Evolutionary conservation across 2,888 invertebrate species (phyloP).

Genomic region (Ormyrus thymus): DNA sequence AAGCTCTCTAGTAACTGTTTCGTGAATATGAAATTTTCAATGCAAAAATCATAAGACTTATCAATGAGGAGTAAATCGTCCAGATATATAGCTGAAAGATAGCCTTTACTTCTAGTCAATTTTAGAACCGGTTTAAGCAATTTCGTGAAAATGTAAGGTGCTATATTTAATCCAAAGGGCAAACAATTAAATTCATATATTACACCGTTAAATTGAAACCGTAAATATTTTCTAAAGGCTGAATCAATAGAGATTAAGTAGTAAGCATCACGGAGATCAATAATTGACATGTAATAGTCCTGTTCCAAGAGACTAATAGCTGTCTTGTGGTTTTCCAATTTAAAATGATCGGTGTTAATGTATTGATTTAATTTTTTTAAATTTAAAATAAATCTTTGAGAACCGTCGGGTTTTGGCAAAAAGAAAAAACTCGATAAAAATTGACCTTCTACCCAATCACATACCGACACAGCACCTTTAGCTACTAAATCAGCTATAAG

Average conservation of each 20-base stretch:
- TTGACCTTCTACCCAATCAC: slow-evolving; percentile 28
- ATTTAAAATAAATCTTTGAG: slow-evolving; percentile 60
- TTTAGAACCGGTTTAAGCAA: slow-evolving; percentile 59
- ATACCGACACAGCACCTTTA: background rate
- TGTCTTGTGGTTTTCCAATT: slow-evolving; percentile 61
- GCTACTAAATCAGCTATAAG: background rate
- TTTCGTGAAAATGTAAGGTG: slow-evolving; percentile 60
- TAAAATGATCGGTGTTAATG: slow-evolving; percentile 59
- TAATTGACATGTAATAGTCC: slow-evolving; percentile 22
- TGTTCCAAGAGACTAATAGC: slow-evolving; percentile 51
- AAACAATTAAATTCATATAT: slow-evolving; percentile 58
- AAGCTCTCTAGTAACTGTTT: background rate
- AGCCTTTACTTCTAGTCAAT: slow-evolving; percentile 27
- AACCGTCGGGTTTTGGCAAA: slow-evolving; percentile 56
- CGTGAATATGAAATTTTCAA: background rate
- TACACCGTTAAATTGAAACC: slow-evolving; percentile 54
- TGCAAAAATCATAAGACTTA: background rate
- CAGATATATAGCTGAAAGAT: slow-evolving; percentile 57
- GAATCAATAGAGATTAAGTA: slow-evolving; percentile 50
- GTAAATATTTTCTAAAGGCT: slow-evolving; percentile 57
- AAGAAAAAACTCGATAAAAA: slow-evolving; percentile 58
- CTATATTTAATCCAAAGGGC: too few species aligned
- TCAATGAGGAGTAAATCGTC: slow-evolving; percentile 50
- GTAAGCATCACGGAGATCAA: slow-evolving; percentile 34
- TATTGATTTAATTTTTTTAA: slow-evolving; percentile 60